These are phyloP conservation scores for Zingel zingel DNA, from an alignment of 2,113 vertebrate species.

Conservation along the genomic window DNA sequence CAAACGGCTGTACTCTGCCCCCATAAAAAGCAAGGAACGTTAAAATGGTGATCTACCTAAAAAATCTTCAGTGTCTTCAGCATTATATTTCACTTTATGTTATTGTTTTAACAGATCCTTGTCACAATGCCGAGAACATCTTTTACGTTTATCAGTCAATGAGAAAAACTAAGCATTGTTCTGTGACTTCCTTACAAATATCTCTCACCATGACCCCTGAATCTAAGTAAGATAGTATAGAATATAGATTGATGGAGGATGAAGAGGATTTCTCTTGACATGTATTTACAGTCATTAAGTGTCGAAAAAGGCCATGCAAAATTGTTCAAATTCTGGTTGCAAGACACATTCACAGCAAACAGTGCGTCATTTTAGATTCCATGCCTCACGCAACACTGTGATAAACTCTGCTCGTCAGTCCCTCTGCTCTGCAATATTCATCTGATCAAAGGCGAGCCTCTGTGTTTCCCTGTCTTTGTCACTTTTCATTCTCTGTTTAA, in stretches of 20 bases:
- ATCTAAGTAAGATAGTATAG: not conserved
- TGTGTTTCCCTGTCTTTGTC: not conserved
- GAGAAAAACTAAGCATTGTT: too few relatives aligned
- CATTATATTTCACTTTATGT: not conserved
- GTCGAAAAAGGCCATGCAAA: not conserved
- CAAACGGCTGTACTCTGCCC: not conserved
- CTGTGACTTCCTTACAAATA: not conserved
- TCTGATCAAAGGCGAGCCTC: not conserved
- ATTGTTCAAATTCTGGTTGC: not conserved
- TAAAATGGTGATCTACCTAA: not conserved
- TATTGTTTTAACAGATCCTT: not conserved
- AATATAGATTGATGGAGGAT: not conserved
- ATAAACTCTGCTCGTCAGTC: not conserved
- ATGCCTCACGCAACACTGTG: not conserved
- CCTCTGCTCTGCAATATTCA: not conserved
- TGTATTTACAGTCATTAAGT: not conserved
- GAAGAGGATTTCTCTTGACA: not conserved
- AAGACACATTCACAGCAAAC: not conserved
- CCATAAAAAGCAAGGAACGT: not conserved
- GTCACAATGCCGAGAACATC: not conserved
- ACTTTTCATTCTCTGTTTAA: not conserved
- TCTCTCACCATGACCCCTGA: not conserved
- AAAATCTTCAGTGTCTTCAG: not conserved
- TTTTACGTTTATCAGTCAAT: not conserved
- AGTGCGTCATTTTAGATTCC: not conserved